phyloP scores from a whole-genome alignment of 2,888 invertebrate species.

The Cybosia mesomella region DNA sequence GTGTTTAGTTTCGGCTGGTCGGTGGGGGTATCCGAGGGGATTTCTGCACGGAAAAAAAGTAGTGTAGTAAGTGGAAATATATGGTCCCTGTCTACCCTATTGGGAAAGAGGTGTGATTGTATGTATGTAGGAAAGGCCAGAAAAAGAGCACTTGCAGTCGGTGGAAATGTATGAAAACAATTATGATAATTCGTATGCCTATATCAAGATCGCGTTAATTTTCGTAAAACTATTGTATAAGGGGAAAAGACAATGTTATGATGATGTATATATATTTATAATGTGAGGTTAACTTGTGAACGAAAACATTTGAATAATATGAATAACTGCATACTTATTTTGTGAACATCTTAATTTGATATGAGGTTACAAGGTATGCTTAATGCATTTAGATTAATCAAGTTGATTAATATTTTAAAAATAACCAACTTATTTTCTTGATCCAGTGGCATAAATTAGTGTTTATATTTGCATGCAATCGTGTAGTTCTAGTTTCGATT shows the following conservation, averaged over 20 bases:
- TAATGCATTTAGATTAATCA: background rate
- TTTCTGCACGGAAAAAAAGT: too few relatives aligned
- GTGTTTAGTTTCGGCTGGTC: too few relatives aligned
- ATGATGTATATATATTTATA: background rate
- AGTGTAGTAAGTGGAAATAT: too few relatives aligned
- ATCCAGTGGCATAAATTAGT: background rate
- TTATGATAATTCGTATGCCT: too few relatives aligned
- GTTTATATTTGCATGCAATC: background rate
- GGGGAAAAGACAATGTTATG: background rate
- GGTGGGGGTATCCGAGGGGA: too few relatives aligned
- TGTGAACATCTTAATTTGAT: background rate
- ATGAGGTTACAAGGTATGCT: background rate
- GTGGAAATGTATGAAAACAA: too few relatives aligned
- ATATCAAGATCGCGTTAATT: too few relatives aligned
- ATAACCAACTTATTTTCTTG: background rate
- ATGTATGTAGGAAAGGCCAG: too few relatives aligned
- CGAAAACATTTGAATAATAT: slow-evolving; percentile 1
- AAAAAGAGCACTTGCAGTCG: too few relatives aligned
- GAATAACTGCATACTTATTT: background rate
- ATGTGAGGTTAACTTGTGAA: background rate
- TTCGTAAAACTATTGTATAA: too few relatives aligned
- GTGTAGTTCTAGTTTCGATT: background rate
- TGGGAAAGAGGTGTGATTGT: too few relatives aligned
- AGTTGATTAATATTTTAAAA: background rate
- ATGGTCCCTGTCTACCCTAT: too few relatives aligned